A percentile compares a stretch with the other conserved stretches of the same genome.
These are phyloP conservation scores for Lepidochrysops patricia DNA, from an alignment of 2,888 invertebrate species.

Conservation along the genomic window DNA sequence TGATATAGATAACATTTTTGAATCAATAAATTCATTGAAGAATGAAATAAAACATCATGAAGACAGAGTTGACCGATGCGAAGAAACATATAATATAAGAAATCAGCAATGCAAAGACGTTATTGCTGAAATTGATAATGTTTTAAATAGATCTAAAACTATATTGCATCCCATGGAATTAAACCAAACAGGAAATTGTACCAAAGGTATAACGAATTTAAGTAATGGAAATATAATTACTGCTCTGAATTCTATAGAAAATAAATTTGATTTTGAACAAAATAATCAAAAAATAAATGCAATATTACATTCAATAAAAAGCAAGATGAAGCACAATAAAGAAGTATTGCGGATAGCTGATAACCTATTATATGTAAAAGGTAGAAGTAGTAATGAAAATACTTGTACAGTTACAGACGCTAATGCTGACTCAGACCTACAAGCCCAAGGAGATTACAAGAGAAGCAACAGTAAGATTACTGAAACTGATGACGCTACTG, in stretches of 20 bases:
- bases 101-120: slow-evolving; percentile 56
- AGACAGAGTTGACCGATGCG: slow-evolving; percentile 49
- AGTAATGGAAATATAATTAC: slow-evolving; percentile 35
- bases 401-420: slow-evolving; percentile 18
- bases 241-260: slow-evolving; percentile 40
- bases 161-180: slow-evolving; percentile 46
- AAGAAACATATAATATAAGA: slow-evolving; percentile 46
- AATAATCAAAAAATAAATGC: slow-evolving; percentile 48
- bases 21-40: slow-evolving; percentile 51
- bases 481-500: neutral
- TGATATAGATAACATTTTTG: slow-evolving; percentile 55
- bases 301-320: slow-evolving; percentile 56
- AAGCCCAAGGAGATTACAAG: slow-evolving; percentile 21
- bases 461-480: neutral
- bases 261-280: slow-evolving; percentile 35
- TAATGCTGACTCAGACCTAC: slow-evolving; percentile 12
- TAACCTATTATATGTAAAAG: slow-evolving; percentile 49
- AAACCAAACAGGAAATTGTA: neutral
- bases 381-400: slow-evolving; percentile 31
- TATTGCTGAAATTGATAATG: slow-evolving; percentile 56
- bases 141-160: slow-evolving; percentile 49
- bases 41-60: slow-evolving; percentile 52
- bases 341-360: slow-evolving; percentile 56
- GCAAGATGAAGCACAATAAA: slow-evolving; percentile 62
- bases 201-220: slow-evolving; percentile 27